A percentile compares a stretch with the other conserved stretches of the same genome.
phyloP scores from a whole-genome alignment of 2,797 vertebrate genomes.

The Enoplosus armatus region DNA sequence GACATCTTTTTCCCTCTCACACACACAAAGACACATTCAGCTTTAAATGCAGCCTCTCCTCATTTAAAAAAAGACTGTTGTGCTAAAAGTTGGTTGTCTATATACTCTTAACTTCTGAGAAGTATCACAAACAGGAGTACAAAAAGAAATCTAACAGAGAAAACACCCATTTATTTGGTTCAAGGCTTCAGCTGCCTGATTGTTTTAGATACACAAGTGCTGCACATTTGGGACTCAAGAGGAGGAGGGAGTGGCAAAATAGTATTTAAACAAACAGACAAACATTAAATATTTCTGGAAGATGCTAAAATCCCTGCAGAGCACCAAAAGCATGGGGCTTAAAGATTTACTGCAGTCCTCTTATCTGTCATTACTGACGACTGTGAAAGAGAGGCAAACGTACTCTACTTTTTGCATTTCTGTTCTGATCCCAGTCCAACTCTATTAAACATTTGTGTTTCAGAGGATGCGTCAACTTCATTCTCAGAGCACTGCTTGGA shows the following conservation, averaged over 20 bases:
- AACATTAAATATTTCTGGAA: conserved; percentile 81
- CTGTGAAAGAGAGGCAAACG: conserved; percentile 81
- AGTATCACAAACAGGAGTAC: conserved; percentile 48
- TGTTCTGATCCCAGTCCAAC: conserved; percentile 86
- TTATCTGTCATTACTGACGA: conserved; percentile 85
- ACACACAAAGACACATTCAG: conserved; percentile 16
- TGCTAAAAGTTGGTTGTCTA: conserved; percentile 51
- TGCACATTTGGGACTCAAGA: conserved; percentile 63
- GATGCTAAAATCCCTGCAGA: conserved; percentile 85
- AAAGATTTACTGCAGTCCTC: conserved; percentile 84
- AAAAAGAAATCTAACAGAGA: conserved; percentile 40
- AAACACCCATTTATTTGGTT: conserved; percentile 59
- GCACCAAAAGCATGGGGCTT: conserved; percentile 83
- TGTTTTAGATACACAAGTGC: conserved; percentile 59
- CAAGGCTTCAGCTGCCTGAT: conserved; percentile 62
- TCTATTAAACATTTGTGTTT: conserved; percentile 83
- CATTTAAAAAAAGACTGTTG: conserved; percentile 34
- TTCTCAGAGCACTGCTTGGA: conserved; percentile 76
- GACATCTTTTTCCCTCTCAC: conserved; percentile 18
- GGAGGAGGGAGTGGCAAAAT: conserved; percentile 57
- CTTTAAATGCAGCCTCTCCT: conserved; percentile 32
- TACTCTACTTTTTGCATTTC: conserved; percentile 81
- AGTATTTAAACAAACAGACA: conserved; percentile 74
- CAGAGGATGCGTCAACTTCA: conserved; percentile 75
- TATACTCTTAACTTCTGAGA: conserved; percentile 43